Evolutionary conservation across 37 sponge, comb jelly and placozoan genomes (phyloP), one percentile per base, ranked within the genome.

Genomic region (Hormiphora californensis): DNA sequence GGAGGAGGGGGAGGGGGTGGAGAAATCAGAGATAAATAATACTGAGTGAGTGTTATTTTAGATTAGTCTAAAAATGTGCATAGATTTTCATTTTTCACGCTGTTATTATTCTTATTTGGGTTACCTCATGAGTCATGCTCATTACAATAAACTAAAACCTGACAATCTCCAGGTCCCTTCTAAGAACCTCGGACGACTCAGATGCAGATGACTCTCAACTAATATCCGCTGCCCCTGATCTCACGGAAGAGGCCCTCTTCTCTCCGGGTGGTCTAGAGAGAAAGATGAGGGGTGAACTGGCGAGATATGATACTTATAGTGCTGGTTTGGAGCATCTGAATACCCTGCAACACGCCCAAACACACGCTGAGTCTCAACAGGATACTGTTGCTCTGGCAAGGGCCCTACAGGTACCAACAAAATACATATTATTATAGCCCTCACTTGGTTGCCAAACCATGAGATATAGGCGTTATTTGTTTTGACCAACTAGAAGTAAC

Each of bases 371-470:
- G 46, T 21, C 81, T 43, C 81, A 73, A 21, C 81, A 73, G 12
- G 81, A 73, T 40, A 73, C 81, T 12, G n/a, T 73, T 11, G 81
- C 81, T 33, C 35, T 73, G 81, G 81, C 81, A n/a, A 73, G 81
- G 46, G 81, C 81, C 5, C 40, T 73, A 46, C 41, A 73, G 81
- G 81, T 73, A 57, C n/a, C 61, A 57, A 12, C 7, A 57, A 57
- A 57, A 7, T 28, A 8, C 12, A 46, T 12, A 46, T 17, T 46
- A 12, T 46, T 12, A 46, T 46, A 46, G 51, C 12, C 11, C 8
- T 46, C 11, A 46, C 51, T 46, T 8, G 12, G 12, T 8, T 46
- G 8, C 11, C 12, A 12, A 17, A 17, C 12, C 51, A 46, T 12
- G 8, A 46, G 51, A 46, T 17, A 46, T 46, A 12, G 51, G 51